phyloP scores from a whole-genome alignment of 2,888 invertebrate genomes.

The Athetis lepigone region DNA sequence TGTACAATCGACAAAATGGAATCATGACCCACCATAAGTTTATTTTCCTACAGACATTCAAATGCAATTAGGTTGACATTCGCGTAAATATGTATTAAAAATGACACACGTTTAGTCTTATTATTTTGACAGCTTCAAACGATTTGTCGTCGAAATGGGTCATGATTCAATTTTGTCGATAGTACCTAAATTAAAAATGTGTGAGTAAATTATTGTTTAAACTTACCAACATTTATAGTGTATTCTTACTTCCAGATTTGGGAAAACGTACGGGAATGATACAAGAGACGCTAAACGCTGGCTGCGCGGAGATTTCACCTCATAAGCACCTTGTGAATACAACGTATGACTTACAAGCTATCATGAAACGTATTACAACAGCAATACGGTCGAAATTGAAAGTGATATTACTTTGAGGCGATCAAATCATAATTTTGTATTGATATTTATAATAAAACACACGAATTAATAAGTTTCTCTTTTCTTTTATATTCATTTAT shows the following conservation, averaged over 20 bases:
- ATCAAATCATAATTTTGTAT: slow-evolving; percentile 51
- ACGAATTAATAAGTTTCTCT: neutral
- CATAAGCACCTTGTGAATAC: slow-evolving; percentile 61
- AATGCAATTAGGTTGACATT: no score
- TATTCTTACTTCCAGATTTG: slow-evolving; percentile 88
- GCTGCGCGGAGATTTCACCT: slow-evolving; percentile 92
- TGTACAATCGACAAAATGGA: no score
- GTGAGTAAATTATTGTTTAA: no score
- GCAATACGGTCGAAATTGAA: slow-evolving; percentile 54
- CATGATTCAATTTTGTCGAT: no score
- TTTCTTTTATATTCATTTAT: slow-evolving; percentile 17
- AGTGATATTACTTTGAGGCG: slow-evolving; percentile 58
- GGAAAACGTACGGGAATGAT: slow-evolving; percentile 94
- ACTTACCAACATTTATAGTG: neutral
- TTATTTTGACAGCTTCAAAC: no score
- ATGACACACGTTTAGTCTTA: no score
- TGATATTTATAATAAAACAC: slow-evolving; percentile 42
- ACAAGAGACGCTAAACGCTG: slow-evolving; percentile 94
- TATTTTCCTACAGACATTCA: no score
- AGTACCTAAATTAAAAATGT: no score
- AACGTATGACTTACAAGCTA: slow-evolving; percentile 23
- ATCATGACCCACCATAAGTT: no score
- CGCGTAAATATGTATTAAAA: no score
- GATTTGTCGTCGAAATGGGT: no score
- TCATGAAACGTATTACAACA: slow-evolving; percentile 29